Evolutionary conservation across 2,113 vertebrate species (phyloP).

Genomic region (Crotalus horridus): DNA sequence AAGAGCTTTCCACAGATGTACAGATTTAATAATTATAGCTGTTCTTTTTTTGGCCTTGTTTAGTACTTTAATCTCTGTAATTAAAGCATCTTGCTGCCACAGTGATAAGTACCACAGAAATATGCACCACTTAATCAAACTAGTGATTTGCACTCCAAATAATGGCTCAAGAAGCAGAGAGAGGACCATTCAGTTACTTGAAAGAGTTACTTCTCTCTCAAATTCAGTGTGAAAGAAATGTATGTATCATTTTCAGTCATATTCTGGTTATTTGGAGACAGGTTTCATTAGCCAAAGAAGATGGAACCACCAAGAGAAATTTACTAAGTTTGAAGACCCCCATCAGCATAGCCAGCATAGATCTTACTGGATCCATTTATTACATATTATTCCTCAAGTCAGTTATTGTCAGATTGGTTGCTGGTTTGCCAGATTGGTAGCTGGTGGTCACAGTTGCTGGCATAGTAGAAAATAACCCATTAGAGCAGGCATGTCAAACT

Average conservation of each 20-base stretch:
- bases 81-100: conserved; percentile 62
- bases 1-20: conserved; percentile 46
- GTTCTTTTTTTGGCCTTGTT: conserved; percentile 58
- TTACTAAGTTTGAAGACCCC: background rate
- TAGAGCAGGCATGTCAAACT: background rate
- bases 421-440: background rate
- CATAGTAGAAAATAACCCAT: background rate
- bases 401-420: background rate
- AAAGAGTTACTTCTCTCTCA: background rate
- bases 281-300: background rate
- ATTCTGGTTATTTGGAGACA: fast-evolving
- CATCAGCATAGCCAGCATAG: background rate
- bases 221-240: background rate
- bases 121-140: conserved; percentile 58
- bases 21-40: conserved; percentile 47
- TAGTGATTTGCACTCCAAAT: conserved; percentile 58
- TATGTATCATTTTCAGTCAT: fast-evolving
- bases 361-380: background rate
- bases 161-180: conserved; percentile 17
- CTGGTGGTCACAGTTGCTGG: background rate
- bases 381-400: background rate
- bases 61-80: conserved; percentile 63
- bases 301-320: background rate
- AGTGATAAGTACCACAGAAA: conserved; percentile 53
- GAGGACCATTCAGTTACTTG: conserved; percentile 1